Base-by-base conservation (phyloP, 2,888 invertebrate species). In the Elysia crispata region DNA sequence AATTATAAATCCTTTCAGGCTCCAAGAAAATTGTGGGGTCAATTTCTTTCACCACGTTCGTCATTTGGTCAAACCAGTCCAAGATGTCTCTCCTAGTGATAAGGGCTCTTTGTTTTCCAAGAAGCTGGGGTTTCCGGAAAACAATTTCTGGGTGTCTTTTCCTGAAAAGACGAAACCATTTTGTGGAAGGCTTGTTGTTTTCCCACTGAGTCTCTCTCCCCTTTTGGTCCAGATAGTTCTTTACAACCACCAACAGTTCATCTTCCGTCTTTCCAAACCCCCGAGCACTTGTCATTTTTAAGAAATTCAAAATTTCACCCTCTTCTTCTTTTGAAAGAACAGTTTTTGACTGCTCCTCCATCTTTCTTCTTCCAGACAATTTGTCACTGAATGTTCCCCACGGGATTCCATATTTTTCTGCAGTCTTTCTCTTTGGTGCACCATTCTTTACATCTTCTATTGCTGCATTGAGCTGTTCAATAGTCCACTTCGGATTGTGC, bases 251-350 rank as follows among this genome's bases (percentile, higher is more conserved):
- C 25, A 66, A 28, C 18, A 66, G 30, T 23, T 75, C 62, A 41
- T 23, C 60, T 54, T 62, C 60, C 3, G 57, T 75, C 20, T 75
- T 75, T 1, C 75, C 75, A 75, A 75, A 75, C 18, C 75, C 75
- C 31, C 57, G 8, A 25, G n/a, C n/a, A 28, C 20, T 49, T n/a
- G n/a, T n/a, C n/a, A n/a, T n/a, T n/a, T n/a, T n/a, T n/a, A n/a
- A n/a, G n/a, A n/a, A n/a, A n/a, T n/a, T n/a, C n/a, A n/a, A n/a
- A n/a, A n/a, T n/a, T n/a, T n/a, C n/a, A n/a, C n/a, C n/a, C n/a
- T n/a, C n/a, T n/a, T n/a, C n/a, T n/a, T n/a, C n/a, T n/a, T n/a
- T n/a, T n/a, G n/a, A n/a, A n/a, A n/a, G n/a, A n/a, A n/a, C n/a
- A n/a, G n/a, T n/a, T n/a, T n/a, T n/a, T n/a, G n/a, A n/a, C n/a